Base-by-base conservation (phyloP, 2,888 invertebrate genomes). In the Stenodema calcarata region DNA sequence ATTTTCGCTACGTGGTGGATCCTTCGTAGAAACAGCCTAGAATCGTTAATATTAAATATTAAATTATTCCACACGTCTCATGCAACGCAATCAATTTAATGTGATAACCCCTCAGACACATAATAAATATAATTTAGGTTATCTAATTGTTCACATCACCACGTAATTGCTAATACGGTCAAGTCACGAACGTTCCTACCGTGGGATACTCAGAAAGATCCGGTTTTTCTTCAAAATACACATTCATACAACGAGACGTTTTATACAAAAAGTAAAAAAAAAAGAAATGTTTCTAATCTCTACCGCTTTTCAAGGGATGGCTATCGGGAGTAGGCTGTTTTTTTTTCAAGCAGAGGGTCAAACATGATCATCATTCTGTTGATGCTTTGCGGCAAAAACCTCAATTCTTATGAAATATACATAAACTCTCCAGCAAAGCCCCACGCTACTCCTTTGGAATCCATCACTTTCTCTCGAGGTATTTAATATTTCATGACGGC, bases 331-430 rank as follows among this genome's bases (percentile, higher is more conserved):
- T 50, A 16, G 6, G n/a, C 50, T 6, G 50, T 70, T 9, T 30
- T 70, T 69, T 30, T 70, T 18, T 7, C 70, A 23, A 9, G 70
- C 11, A 70, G 12, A 27, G 70, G 27, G 70, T 70, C 70, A 30
- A 27, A 70, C 70, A 18, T 70, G 30, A 70, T 70, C 27, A 70
- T 30, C 30, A 70, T 70, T 27, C 70, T 27, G 18, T 14, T 70
- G 70, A 70, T 27, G 23, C 70, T 70, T 27, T 23, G 11, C 28
- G 28, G 70, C 27, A 70, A 70, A 70, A 70, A 70, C 27, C 30
- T 70, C 70, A 70, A 70, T 70, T 70, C 70, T 70, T 70, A 70
- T 70, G 70, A 70, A 70, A 70, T 70, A 70, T 30, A 70, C 70
- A 70, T 70, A 70, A 70, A 30, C 70, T 70, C 18, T 70, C 27